A percentile compares a stretch with the other conserved stretches of the same genome.
phyloP scores from a whole-genome alignment of 2,113 vertebrate genomes.

The Merops nubicus region DNA sequence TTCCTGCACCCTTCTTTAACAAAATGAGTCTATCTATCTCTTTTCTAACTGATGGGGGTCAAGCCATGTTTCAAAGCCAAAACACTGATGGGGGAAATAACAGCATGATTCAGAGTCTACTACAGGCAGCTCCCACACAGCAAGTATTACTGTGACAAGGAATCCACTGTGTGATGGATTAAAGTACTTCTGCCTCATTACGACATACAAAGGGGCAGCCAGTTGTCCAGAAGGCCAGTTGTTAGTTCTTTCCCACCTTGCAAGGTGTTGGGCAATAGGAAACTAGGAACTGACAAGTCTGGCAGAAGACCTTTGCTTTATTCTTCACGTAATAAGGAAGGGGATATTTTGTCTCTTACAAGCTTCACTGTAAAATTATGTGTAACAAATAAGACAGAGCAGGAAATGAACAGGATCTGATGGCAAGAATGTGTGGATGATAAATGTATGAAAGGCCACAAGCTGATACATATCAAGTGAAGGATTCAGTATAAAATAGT shows the following conservation, averaged over 20 bases:
- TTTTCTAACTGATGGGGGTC: background rate
- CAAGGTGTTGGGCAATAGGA: background rate
- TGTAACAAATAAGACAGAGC: background rate
- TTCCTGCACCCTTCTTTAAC: background rate
- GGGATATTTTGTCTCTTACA: background rate
- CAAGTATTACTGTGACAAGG: background rate
- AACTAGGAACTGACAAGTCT: background rate
- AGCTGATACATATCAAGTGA: background rate
- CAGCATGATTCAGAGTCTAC: background rate
- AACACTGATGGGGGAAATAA: background rate
- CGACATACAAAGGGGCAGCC: background rate
- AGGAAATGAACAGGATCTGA: background rate
- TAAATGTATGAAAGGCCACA: background rate
- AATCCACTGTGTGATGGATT: background rate
- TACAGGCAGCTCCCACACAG: background rate
- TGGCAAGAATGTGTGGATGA: background rate
- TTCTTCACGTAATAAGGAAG: background rate
- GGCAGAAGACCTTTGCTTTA: background rate
- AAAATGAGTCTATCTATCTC: background rate
- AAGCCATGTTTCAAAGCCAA: background rate
- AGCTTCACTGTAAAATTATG: background rate
- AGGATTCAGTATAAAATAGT: background rate
- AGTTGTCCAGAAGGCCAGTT: background rate
- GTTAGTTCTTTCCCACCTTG: background rate
- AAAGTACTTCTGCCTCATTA: background rate